These are phyloP conservation scores for Escarpia spicata DNA, from an alignment of 2,888 invertebrate species.

Conservation along the genomic window DNA sequence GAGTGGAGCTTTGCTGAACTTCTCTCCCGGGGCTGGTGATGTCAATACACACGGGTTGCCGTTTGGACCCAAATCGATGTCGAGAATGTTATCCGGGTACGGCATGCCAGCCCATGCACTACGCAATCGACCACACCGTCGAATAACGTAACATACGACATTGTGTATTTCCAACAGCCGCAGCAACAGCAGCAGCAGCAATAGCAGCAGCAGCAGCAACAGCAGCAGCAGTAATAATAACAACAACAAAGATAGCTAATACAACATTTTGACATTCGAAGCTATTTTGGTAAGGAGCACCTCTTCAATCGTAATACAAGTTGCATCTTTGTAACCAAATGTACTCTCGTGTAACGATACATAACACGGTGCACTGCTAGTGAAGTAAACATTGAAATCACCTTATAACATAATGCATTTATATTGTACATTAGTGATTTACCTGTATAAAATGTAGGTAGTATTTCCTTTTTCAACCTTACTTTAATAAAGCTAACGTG, in stretches of 20 bases:
- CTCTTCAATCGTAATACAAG: no score
- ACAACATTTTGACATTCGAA: not conserved
- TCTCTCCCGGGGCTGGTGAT: not conserved
- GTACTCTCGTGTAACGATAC: no score
- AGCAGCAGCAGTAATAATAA: no score
- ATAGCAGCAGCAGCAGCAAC: not conserved
- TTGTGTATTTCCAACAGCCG: not conserved
- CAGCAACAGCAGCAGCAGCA: not conserved
- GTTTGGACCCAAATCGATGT: not conserved
- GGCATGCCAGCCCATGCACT: not conserved
- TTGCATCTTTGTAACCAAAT: no score
- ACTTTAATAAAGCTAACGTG: no score
- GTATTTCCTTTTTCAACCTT: not conserved
- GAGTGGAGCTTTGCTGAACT: constrained; percentile 1
- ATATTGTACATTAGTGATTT: not conserved
- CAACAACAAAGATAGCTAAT: no score
- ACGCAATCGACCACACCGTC: not conserved
- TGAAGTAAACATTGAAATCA: not conserved
- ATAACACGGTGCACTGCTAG: not conserved
- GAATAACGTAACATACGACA: not conserved
- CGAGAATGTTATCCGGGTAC: not conserved
- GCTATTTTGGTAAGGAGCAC: no score
- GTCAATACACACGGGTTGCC: not conserved
- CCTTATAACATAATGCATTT: not conserved
- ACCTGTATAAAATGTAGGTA: not conserved